Conservation (phyloP, 1,140 invertebrate species). For the Luehdorfia chinensis region DNA sequence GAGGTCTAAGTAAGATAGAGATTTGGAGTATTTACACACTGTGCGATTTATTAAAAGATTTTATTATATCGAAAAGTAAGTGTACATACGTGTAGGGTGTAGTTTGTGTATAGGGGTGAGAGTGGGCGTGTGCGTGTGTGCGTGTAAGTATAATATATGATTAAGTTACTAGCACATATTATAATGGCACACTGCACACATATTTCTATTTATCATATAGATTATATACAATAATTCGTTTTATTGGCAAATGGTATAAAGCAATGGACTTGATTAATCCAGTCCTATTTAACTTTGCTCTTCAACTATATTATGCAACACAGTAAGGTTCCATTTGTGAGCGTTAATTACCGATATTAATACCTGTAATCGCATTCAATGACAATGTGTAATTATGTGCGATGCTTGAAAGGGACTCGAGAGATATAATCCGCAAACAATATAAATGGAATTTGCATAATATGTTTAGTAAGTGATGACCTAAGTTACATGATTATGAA, state of each 20-base stretch:
- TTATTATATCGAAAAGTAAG: no score
- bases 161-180: no score
- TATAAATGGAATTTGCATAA: slow-evolving; percentile 31
- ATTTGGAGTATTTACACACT: no score
- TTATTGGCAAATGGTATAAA: not conserved
- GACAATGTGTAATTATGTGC: slow-evolving; percentile 30
- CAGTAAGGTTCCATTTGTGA: slow-evolving; percentile 35
- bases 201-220: no score
- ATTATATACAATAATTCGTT: no score
- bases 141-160: no score
- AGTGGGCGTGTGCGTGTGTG: no score
- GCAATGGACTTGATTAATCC: slow-evolving; percentile 1
- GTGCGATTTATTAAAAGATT: no score
- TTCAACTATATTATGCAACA: slow-evolving; percentile 8
- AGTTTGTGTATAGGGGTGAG: no score
- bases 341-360: slow-evolving; percentile 54
- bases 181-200: no score
- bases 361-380: slow-evolving; percentile 36
- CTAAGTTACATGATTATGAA: not conserved
- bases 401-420: slow-evolving; percentile 17
- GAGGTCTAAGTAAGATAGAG: no score
- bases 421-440: slow-evolving; percentile 32
- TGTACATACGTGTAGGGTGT: no score
- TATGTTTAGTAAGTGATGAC: not conserved
- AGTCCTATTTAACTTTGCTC: slow-evolving; percentile 3